These are phyloP conservation scores for Periplaneta americana DNA, from an alignment of 1,140 invertebrate genomes.

Conservation along the genomic window DNA sequence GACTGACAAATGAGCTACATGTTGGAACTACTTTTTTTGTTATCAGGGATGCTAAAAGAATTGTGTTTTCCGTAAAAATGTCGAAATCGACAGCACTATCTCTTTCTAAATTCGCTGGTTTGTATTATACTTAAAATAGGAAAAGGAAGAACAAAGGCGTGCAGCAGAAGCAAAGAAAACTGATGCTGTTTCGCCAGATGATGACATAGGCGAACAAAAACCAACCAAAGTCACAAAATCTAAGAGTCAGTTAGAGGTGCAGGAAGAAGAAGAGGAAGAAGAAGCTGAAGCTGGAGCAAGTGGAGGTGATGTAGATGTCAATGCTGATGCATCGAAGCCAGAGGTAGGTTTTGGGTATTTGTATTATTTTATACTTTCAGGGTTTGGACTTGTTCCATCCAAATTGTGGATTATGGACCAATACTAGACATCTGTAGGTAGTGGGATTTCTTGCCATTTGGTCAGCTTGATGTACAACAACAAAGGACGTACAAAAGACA, in stretches of 20 bases:
- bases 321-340: background rate
- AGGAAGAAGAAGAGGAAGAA: background rate
- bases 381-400: background rate
- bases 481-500: background rate
- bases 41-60: too few species aligned
- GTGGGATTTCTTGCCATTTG: background rate
- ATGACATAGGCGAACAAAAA: slow-evolving; percentile 30
- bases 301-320: background rate
- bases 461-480: background rate
- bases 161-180: slow-evolving; percentile 53
- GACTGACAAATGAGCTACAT: too few species aligned
- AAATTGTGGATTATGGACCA: background rate
- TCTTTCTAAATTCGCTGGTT: too few species aligned
- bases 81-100: too few species aligned
- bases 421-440: background rate
- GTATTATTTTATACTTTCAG: too few species aligned
- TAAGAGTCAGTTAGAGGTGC: slow-evolving; percentile 1
- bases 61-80: too few species aligned
- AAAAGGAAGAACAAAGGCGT: slow-evolving; percentile 30
- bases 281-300: background rate
- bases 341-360: background rate
- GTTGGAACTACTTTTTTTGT: too few species aligned
- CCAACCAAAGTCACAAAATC: slow-evolving; percentile 33
- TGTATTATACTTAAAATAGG: too few species aligned
- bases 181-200: slow-evolving; percentile 46